Conservation (phyloP, 2,888 invertebrate genomes). For the Acanthopleura granulata region DNA sequence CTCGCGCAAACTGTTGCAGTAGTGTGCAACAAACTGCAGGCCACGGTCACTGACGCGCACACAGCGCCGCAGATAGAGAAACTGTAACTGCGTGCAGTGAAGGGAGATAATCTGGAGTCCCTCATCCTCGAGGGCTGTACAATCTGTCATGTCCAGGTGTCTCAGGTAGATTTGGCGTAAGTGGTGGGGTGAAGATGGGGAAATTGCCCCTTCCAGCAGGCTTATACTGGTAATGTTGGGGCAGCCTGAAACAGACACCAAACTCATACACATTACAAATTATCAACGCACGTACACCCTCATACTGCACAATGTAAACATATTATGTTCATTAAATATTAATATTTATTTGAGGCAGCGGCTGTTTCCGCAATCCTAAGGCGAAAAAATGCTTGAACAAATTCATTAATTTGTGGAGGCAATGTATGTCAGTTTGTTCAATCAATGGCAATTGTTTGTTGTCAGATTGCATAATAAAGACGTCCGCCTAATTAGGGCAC, state of each 20-base stretch:
- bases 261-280: not conserved
- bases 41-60: slow-evolving; percentile 91
- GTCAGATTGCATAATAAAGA: no score
- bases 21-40: slow-evolving; percentile 90
- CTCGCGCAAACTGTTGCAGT: slow-evolving; percentile 86
- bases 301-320: not conserved
- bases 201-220: slow-evolving; percentile 63
- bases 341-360: no score
- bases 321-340: not conserved
- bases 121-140: slow-evolving; percentile 85
- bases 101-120: slow-evolving; percentile 87
- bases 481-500: no score
- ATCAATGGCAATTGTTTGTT: no score
- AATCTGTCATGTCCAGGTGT: slow-evolving; percentile 92
- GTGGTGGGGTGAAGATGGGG: slow-evolving; percentile 60
- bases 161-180: slow-evolving; percentile 79
- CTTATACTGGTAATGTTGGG: slow-evolving; percentile 82
- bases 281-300: not conserved
- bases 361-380: no score
- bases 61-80: slow-evolving; percentile 89
- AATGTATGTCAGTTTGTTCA: no score
- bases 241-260: slow-evolving; percentile 74
- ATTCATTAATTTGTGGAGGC: no score
- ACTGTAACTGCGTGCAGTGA: slow-evolving; percentile 88
- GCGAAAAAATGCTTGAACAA: no score